phyloP scores from a whole-genome alignment of 1,140 invertebrate species.

The Drosophila pruinosa region DNA sequence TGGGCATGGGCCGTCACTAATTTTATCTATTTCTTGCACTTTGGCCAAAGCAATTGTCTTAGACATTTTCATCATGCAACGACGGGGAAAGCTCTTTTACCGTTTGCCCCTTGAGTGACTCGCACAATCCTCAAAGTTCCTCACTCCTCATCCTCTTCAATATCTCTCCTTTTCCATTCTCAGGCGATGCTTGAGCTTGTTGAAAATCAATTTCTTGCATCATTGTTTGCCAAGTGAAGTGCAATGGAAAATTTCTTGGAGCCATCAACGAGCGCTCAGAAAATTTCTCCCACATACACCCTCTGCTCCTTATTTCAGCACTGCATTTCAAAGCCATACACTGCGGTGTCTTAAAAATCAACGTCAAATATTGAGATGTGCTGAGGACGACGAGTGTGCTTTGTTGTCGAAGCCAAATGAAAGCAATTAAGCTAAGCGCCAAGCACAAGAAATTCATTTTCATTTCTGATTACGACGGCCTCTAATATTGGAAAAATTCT shows the following conservation, averaged over 20 bases:
- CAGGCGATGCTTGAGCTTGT: slow-evolving; percentile 65
- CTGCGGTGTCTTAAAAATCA: slow-evolving; percentile 67
- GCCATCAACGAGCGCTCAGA: slow-evolving; percentile 48
- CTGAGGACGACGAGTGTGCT: slow-evolving; percentile 22
- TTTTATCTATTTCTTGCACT: slow-evolving; percentile 81
- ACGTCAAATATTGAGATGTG: slow-evolving; percentile 75
- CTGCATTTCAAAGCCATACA: neutral
- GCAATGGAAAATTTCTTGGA: slow-evolving; percentile 79
- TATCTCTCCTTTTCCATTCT: slow-evolving; percentile 29
- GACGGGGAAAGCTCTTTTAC: neutral
- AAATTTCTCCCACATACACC: neutral
- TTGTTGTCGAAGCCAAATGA: slow-evolving; percentile 58
- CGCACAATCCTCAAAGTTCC: slow-evolving; percentile 11
- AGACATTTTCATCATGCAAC: slow-evolving; percentile 73
- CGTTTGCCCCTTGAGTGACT: slow-evolving; percentile 44
- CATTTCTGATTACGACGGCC: slow-evolving; percentile 52
- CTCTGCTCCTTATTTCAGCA: too few species aligned
- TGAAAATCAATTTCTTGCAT: slow-evolving; percentile 82
- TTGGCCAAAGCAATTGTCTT: slow-evolving; percentile 79
- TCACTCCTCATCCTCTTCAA: neutral
- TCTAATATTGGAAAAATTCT: neutral
- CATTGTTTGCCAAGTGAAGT: slow-evolving; percentile 82
- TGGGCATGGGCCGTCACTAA: slow-evolving; percentile 61
- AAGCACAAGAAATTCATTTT: slow-evolving; percentile 52
- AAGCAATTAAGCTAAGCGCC: slow-evolving; percentile 67